phyloP scores from a whole-genome alignment of 2,797 vertebrate genomes.

The Sebastes minor region DNA sequence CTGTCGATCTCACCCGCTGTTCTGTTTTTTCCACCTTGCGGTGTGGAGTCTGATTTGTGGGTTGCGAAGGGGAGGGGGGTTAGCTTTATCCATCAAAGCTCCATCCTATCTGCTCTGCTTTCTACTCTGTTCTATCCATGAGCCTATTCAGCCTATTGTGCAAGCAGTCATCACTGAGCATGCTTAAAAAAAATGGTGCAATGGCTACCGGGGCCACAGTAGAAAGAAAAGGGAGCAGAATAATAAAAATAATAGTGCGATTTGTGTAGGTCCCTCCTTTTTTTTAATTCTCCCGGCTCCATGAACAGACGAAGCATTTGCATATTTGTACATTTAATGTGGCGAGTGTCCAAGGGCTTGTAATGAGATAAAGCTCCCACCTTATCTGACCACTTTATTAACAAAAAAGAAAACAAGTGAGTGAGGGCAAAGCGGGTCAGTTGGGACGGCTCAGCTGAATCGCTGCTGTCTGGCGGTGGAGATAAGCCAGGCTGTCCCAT shows the following conservation, averaged over 20 bases:
- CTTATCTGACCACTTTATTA: slow-evolving; percentile 83
- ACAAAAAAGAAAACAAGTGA: slow-evolving; percentile 73
- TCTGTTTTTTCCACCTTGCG: slow-evolving; percentile 44
- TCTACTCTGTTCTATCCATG: slow-evolving; percentile 41
- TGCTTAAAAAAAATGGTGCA: slow-evolving; percentile 57
- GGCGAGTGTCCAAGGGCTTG: slow-evolving; percentile 63
- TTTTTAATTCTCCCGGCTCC: slow-evolving; percentile 53
- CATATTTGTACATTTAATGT: slow-evolving; percentile 70
- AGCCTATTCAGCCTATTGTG: slow-evolving; percentile 63
- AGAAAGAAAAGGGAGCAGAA: slow-evolving; percentile 12
- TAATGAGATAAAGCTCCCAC: slow-evolving; percentile 76
- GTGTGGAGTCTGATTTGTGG: slow-evolving; percentile 41
- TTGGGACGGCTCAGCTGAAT: slow-evolving; percentile 70
- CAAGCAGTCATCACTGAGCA: slow-evolving; percentile 46
- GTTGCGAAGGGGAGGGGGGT: slow-evolving; percentile 25
- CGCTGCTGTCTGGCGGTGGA: slow-evolving; percentile 74
- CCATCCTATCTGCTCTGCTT: slow-evolving; percentile 41
- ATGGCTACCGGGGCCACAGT: slow-evolving; percentile 1
- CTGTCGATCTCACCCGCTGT: slow-evolving; percentile 39
- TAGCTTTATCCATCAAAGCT: slow-evolving; percentile 56
- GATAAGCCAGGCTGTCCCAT: slow-evolving; percentile 76
- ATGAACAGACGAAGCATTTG: slow-evolving; percentile 60
- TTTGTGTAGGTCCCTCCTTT: slow-evolving; percentile 46
- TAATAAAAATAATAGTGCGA: slow-evolving; percentile 59
- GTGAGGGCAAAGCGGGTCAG: slow-evolving; percentile 67